phyloP scores from a whole-genome alignment of 2,888 invertebrate species.

The Julus scandinavius region DNA sequence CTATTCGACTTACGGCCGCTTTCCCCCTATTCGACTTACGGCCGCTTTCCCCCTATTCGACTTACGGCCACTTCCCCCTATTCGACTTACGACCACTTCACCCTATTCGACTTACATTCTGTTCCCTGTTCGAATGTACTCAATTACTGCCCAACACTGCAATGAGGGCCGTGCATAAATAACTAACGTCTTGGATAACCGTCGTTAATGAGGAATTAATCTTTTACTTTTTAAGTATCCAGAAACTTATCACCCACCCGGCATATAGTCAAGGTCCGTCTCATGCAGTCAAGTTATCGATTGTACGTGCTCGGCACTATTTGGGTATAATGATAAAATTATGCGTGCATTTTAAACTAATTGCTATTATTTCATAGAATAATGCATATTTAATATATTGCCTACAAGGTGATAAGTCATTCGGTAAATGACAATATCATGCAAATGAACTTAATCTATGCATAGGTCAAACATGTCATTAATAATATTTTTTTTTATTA shows the following conservation, averaged over 20 bases:
- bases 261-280: background rate
- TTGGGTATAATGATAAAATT: background rate
- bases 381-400: conserved; percentile 36
- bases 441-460: conserved; percentile 39
- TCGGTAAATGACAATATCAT: conserved; percentile 6
- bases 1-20: no score
- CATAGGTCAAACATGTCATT: conserved; percentile 23
- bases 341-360: conserved; percentile 45
- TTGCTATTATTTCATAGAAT: conserved; percentile 43
- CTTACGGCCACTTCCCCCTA: no score
- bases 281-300: background rate
- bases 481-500: background rate
- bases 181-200: no score
- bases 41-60: no score
- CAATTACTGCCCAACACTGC: no score
- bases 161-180: no score
- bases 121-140: no score
- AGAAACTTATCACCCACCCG: background rate
- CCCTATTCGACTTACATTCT: no score
- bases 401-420: conserved; percentile 43
- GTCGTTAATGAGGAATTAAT: no score
- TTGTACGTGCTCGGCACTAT: background rate
- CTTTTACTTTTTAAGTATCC: background rate
- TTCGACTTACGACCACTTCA: no score
- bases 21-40: no score